Base-by-base conservation (phyloP, 2,797 vertebrate genomes). In the Amblyopsis hoosieri region DNA sequence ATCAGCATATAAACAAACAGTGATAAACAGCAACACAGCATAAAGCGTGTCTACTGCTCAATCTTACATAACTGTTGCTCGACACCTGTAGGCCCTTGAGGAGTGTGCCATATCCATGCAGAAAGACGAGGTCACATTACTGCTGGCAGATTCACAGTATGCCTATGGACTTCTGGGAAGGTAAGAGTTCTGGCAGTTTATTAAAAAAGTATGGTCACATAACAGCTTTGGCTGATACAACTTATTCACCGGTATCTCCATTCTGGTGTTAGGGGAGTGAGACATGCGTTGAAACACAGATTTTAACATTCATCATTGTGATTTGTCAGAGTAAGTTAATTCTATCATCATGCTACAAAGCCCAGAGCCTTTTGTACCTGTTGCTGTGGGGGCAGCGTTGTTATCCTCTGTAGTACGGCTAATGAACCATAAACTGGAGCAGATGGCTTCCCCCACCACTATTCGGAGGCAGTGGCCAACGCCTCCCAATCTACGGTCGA, bases 81-180 rank as follows among this genome's bases (percentile, higher is more conserved):
- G 70, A 63, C 33, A 65, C 80, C 70, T 71, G 68, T 65, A 94
- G 93, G 92, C 92, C n/a, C 83, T 95, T 85, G 95, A 95, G 76
- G 85, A 94, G 79, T 93, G 93, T 17, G 90, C 91, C 55, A 85
- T 91, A 45, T 92, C 92, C 78, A 94, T 94, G 93, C 85, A 87
- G 75, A 85, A 66, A 51, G 89, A 87, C 0, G 93, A 95, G 85
- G 82, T 95, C 65, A 81, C 92, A 51, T 90, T 95, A 80, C 88
- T 95, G 67, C 89, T 96, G 80, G 92, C 92, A n/a, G 90, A 92
- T 72, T 93, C 92, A 23, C 90, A 86, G 62, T 94, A 92, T 66
- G 86, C 89, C 45, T 96, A 94, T 9, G 93, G 93, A 72, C 89
- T 71, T 73, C 81, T 87, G 48, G 94, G 94, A 91, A 95, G 94